Base-by-base conservation (phyloP, 1,140 invertebrate species). In the Phenacoccus solenopsis region DNA sequence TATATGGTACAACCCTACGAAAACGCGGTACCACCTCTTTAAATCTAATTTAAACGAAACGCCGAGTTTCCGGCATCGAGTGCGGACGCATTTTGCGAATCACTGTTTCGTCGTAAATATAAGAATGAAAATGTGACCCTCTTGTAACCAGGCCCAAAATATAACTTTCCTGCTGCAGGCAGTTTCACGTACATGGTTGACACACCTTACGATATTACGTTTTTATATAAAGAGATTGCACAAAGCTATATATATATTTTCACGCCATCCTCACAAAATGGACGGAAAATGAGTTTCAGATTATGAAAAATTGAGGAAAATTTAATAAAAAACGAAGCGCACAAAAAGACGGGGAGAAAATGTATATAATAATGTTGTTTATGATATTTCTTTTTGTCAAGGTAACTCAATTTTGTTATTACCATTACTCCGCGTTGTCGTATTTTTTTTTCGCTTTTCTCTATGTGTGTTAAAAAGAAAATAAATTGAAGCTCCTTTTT, bases 271-370 rank as follows among this genome's bases (percentile, higher is more conserved):
- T 22, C 67, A 57, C 32, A 67, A 67, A 30, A 71, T 27, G 59
- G 61, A 24, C 20, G 59, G 64, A 71, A 71, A 68, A 35, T 25
- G 67, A 67, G 57, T 35, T 64, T 28, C 35, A 64, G 27, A 70
- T 56, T 35, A 59, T 27, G 56, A 64, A 68, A 71, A 71, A 68
- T 30, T 21, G 28, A 71, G 61, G 32, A 67, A 71, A 68, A 67
- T 64, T 30, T 56, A 70, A 70, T 25, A 57, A 64, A 70, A 70
- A 70, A 57, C 32, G 59, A 67, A 67, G 38, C 27, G 32, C 27
- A 68, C n/a, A 67, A 71, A 49, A 71, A 71, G 38, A 64, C 24
- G 70, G 67, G 24, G 70, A 70, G 49, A 59, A 64, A 70, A 70
- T 56, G 28, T 28, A 72, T 25, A 67, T 32, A 64, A 56, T 64